phyloP scores from a whole-genome alignment of 2,888 invertebrate species.

The Portevinia maculata region DNA sequence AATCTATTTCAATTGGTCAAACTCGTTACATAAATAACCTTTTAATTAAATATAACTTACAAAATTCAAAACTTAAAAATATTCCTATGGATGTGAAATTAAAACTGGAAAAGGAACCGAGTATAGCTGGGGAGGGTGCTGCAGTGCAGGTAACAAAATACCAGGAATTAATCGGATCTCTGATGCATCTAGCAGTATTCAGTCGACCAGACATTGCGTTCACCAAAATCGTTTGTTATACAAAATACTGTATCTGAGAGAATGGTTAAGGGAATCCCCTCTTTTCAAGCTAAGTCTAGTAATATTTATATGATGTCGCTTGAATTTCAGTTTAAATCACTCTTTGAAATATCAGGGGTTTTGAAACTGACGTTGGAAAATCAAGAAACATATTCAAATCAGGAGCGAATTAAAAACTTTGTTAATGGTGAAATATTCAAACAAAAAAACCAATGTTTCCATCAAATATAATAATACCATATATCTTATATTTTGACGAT shows the following conservation, averaged over 20 bases:
- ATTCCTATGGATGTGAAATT: too few relatives aligned
- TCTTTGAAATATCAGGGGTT: conserved; percentile 3
- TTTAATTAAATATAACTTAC: too few relatives aligned
- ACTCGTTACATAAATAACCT: too few relatives aligned
- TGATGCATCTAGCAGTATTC: too few relatives aligned
- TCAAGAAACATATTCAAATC: conserved; percentile 11
- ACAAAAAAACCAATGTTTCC: conserved; percentile 4
- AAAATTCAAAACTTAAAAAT: too few relatives aligned
- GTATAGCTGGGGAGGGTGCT: too few relatives aligned
- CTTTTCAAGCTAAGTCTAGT: neutral
- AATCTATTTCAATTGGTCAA: too few relatives aligned
- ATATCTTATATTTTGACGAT: conserved; percentile 18
- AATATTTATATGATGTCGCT: conserved; percentile 4
- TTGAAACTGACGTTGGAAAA: conserved; percentile 4
- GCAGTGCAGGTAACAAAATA: too few relatives aligned
- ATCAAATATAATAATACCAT: conserved; percentile 10
- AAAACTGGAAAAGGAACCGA: too few relatives aligned
- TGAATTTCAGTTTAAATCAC: conserved; percentile 1
- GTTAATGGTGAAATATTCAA: too few relatives aligned
- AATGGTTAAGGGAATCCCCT: neutral
- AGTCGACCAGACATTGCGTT: too few relatives aligned
- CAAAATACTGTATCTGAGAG: neutral
- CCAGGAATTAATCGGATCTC: too few relatives aligned
- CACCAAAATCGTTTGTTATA: neutral
- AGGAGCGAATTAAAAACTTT: neutral